Base-by-base conservation (phyloP, 2,888 invertebrate species). In the Ypsolopha sequella region DNA sequence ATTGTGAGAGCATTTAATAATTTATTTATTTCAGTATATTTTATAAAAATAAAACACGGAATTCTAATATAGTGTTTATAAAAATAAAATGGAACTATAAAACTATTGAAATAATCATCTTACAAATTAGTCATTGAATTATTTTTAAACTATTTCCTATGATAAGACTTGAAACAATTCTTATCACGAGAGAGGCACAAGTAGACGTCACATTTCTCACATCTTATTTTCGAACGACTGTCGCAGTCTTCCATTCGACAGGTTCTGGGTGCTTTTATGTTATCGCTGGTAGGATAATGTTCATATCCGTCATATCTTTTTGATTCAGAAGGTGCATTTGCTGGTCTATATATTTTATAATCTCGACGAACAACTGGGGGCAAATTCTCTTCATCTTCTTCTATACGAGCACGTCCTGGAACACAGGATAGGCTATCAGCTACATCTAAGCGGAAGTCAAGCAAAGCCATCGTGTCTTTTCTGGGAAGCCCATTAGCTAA, bases 271-370 rank as follows among this genome's bases (percentile, higher is more conserved):
- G 55, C 51, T 46, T 55, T 56, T 7, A 65, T 57, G 8, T 60
- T 55, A 52, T 63, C 62, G 54, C 53, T 52, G 36, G 51, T 33
- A 11, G 61, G 64, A 13, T 53, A 53, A 48, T 65, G 58, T 8
- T 64, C 61, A 48, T 59, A 63, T n/a, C 63, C 61, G 36, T 64
- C 63, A 51, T 62, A 57, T 41, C 60, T 54, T 52, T 60, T 62
- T 7, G 54, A 56, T 38, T 54, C 50, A 41, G 60, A 57, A 6
- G 63, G 63, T 35, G 47, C 50, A 45, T 50, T 58, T 14, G 55
- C 47, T 48, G 54, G 53, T 53, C 50, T 46, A 36, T 51, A 52
- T 36, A 48, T 43, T 36, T 47, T 47, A 9, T 7, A 35, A 8
- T 8, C 9, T 7, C 13, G 35, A 47, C 4, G 14, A n/a, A 11